Percentiles rank a stretch among this genome's conserved stretches.
These are phyloP conservation scores for Ellobius talpinus DNA, from an alignment of 2,113 vertebrate genomes.

Conservation along the genomic window DNA sequence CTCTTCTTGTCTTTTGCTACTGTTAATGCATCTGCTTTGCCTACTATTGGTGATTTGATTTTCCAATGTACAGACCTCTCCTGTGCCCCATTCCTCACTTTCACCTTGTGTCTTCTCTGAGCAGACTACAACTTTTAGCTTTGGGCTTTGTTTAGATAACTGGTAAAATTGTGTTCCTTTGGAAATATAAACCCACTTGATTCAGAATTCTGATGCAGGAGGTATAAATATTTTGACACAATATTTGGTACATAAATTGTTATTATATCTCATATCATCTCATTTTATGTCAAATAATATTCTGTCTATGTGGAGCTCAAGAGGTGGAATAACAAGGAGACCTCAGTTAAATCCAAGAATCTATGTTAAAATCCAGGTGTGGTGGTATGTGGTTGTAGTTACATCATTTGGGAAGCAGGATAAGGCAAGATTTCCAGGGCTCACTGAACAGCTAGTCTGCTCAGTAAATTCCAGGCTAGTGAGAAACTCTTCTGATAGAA, in stretches of 20 bases:
- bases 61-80: not conserved
- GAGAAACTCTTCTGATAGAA: not conserved
- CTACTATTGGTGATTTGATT: too few species aligned
- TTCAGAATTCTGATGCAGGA: not conserved
- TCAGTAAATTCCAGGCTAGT: not conserved
- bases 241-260: not conserved
- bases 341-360: not conserved
- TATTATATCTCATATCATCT: not conserved
- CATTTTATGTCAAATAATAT: not conserved
- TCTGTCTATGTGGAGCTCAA: not conserved
- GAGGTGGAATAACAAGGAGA: not conserved
- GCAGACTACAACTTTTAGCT: not conserved
- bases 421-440: not conserved
- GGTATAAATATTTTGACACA: not conserved
- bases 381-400: not conserved
- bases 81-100: not conserved
- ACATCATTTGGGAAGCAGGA: too few species aligned
- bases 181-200: not conserved
- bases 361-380: not conserved
- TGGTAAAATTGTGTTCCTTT: not conserved
- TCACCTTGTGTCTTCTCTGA: not conserved
- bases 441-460: not conserved
- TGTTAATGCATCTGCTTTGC: not conserved
- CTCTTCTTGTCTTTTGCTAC: not conserved
- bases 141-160: not conserved